Base-by-base conservation (phyloP, 2,888 invertebrate species). In the Shargacucullia verbasci region DNA sequence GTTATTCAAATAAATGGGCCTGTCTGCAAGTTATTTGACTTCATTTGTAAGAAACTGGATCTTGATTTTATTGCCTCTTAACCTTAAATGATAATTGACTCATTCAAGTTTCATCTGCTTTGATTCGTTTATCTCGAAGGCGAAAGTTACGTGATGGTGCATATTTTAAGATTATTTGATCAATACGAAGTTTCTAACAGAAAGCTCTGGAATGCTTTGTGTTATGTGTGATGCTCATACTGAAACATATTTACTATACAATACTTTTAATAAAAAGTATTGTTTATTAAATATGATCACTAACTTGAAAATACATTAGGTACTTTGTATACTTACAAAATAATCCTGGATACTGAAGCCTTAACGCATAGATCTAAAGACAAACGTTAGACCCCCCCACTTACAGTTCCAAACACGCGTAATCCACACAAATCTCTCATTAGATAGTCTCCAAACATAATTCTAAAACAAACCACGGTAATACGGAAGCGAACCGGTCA, bases 1-100 rank as follows among this genome's bases (percentile, higher is more conserved):
- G 4, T 20, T 20, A 2, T 20, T 20, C 20, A 20, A 3, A 4
- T 20, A 20, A 20, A 20, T 20, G 2, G 20, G 20, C 20, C 1
- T 3, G 9, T 20, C 25, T 27, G n/a, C 37, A 20, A 34, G 10
- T 29, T 45, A 13, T 14, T 37, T 27, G 11, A 10, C 20, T 40
- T 35, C n/a, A 33, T 27, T 33, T 14, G 6, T 34, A 38, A 25
- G 47, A 39, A 39, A 39, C 39, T 40, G 47, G 58, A 64, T 44
- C 50, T 35, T 49, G 52, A 61, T 56, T 53, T 56, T 56, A 67
- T 66, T 67, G 56, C 52, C 48, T 15, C 14, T 56, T 67, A 56
- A 52, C 44, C 67, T 45, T 47, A 37, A 38, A 45, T 14, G 33
- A 12, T 37, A 40, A 40, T 35, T 40, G 31, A 20, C 39, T 52